phyloP scores from a whole-genome alignment of 2,113 vertebrate genomes.

The Rhipidura dahli region DNA sequence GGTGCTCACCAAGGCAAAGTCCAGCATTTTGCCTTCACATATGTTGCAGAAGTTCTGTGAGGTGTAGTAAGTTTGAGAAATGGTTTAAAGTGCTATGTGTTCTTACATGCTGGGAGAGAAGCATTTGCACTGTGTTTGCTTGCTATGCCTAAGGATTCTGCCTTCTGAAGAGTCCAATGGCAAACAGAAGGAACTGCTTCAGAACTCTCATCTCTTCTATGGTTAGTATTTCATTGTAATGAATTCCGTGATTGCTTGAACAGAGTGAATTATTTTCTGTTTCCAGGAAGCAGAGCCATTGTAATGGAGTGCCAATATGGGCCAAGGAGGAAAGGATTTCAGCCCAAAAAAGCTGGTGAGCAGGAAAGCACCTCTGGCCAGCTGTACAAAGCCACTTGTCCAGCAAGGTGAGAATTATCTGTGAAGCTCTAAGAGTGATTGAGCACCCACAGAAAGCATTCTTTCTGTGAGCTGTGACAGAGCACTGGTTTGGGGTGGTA shows the following conservation, averaged over 20 bases:
- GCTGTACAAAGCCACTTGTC: slow-evolving; percentile 82
- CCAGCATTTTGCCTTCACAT: not conserved
- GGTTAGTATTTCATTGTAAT: not conserved
- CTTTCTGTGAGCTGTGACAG: not conserved
- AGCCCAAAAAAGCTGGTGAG: slow-evolving; percentile 77
- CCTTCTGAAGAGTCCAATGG: not conserved
- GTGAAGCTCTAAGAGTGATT: not conserved
- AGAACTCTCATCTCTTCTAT: not conserved
- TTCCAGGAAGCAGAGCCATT: slow-evolving; percentile 83
- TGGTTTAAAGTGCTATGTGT: not conserved
- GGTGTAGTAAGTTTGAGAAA: not conserved
- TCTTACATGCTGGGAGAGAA: not conserved
- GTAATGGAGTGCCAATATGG: slow-evolving; percentile 89
- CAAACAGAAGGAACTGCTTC: not conserved
- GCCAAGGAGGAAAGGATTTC: slow-evolving; percentile 83
- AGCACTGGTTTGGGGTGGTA: not conserved
- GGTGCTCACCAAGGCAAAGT: not conserved
- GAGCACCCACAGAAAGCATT: not conserved
- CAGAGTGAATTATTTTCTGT: slow-evolving; percentile 23
- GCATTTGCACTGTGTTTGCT: not conserved
- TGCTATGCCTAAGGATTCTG: not conserved
- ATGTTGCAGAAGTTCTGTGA: not conserved
- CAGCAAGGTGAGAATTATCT: slow-evolving; percentile 75
- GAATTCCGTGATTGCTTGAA: not conserved
- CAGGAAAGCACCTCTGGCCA: slow-evolving; percentile 67